Base-by-base conservation (phyloP, 2,797 vertebrate species). In the Anomalospiza imberbis region DNA sequence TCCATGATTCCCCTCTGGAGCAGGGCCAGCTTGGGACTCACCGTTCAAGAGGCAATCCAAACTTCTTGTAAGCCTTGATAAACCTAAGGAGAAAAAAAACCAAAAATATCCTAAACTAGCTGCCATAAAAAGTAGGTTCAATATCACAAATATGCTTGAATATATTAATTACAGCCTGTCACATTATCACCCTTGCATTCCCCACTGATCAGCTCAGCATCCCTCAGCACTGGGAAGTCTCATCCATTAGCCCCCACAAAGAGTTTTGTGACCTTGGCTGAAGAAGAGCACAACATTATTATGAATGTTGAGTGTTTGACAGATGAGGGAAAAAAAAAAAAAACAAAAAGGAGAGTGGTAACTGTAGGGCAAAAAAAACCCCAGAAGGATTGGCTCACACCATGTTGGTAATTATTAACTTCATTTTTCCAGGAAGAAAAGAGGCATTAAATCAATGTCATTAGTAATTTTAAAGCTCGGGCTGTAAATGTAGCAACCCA, bases 11-110 rank as follows among this genome's bases (percentile, higher is more conserved):
- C 12, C 10, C 58, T 54, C 68, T 38, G 72, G 34, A 76, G 48
- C 42, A 44, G 26, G 32, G 54, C 50, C 60, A 71, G 62, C 28
- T 0, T 40, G n/a, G 51, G 66, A 82, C 97, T 97, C 97, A 99
- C 99, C 99, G 98, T 97, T 99, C 99, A 73, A 99, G 98, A 28
- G 99, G 99, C 38, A 99, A 97, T 67, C 99, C 99, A 97, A 99
- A 99, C 97, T 99, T 99, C 98, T 99, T 99, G 96, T 99, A 99
- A 7, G 99, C 99, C 96, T 99, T 99, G 95, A 99, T 99, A 96
- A 99, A 99, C 97, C 99, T 99, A 95, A 55, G n/a, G 9, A 71
- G 50, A 6, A 55, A 95, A 86, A 75, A 34, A 54, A 55, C 2
- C 2, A 38, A 3, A 4, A 32, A 57, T 42, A 57, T 13, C 40